Evolutionary conservation across 2,113 vertebrate species (phyloP), one percentile per base, ranked within the genome.

Genomic region (Seriola quinqueradiata): DNA sequence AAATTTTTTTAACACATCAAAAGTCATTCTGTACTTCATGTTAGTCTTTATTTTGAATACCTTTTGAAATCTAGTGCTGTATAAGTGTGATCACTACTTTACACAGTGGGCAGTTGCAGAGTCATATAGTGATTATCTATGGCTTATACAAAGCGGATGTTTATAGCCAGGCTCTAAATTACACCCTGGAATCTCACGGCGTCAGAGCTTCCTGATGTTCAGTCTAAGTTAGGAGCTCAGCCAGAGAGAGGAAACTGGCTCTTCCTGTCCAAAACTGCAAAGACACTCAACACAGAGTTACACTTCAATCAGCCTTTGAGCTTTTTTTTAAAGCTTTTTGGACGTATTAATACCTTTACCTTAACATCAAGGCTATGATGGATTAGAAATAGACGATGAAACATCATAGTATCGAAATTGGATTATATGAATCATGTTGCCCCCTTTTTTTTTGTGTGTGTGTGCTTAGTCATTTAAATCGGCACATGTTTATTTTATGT

Each of bases 241-340:
- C 59, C 61, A 66, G 28, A 58, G 80, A 86, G 84, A 93, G 92
- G 92, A 94, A 94, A 92, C 89, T 5, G 66, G 36, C 52, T 79
- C 90, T 94, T 94, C 92, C 92, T 93, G 93, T 90, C 87, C 36
- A 73, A 64, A 83, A 85, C 69, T 68, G 65, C 85, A 91, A 68
- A 79, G 78, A 82, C 63, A 38, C 46, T 78, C 42, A 34, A 19
- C 50, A 46, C 19, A 70, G 36, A 52, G 23, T 25, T 52, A 57
- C 48, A 77, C 63, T 58, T 54, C 25, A n/a, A 59, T 50, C n/a
- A 19, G 10, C n/a, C 46, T 59, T 54, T 38, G 14, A 67, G 32
- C 17, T 19, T 65, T 54, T 64, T 66, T 54, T 64, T 66, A 38
- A 28, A 64, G 16, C 40, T n/a, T 4, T 52, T 42, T 21, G 1